Evolutionary conservation across 2,797 vertebrate genomes (phyloP), one percentile per base, ranked within the genome.

Genomic region (Halcyon leucocephala): DNA sequence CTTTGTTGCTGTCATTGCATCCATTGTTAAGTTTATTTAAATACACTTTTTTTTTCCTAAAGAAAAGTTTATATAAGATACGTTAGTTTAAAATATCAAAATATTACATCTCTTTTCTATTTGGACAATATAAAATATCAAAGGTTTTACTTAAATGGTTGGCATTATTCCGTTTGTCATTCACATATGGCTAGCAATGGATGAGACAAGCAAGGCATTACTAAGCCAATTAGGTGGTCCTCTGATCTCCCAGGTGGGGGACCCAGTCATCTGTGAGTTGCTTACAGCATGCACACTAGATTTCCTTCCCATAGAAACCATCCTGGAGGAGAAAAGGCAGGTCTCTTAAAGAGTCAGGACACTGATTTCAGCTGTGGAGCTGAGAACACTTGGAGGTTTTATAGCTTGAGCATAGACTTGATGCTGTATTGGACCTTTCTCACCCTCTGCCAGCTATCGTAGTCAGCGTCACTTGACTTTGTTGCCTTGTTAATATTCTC

Each of bases 31-130:
- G 7, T 49, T 65, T 84, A 60, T 17, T 62, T 51, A 48, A 54
- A 16, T 17, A 12, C 0, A 15, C 0, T 5, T 62, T 69, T 69
- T 44, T 0, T 12, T n/a, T n/a, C n/a, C 29, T 44, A 21, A 77
- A 65, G 6, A 46, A 35, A 74, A 57, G 2, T 26, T 48, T 49
- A 7, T 42, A 55, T 12, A 29, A 44, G 3, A 17, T 20, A 24
- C 6, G 0, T 57, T 83, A 31, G 58, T 41, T 42, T 39, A 2
- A 82, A 78, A 64, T 12, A 0, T 7, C 2, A 73, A 37, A 83
- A 64, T 31, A 62, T 22, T 57, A 5, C 22, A 20, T 29, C 18
- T 77, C 10, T 18, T 70, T 80, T 62, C 42, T 62, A 14, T 21
- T 74, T 82, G 7, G 19, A 85, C 35, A 64, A 28, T 8, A 62